phyloP scores from a whole-genome alignment of 2,113 vertebrate species.

The Dolichotis patagonum region DNA sequence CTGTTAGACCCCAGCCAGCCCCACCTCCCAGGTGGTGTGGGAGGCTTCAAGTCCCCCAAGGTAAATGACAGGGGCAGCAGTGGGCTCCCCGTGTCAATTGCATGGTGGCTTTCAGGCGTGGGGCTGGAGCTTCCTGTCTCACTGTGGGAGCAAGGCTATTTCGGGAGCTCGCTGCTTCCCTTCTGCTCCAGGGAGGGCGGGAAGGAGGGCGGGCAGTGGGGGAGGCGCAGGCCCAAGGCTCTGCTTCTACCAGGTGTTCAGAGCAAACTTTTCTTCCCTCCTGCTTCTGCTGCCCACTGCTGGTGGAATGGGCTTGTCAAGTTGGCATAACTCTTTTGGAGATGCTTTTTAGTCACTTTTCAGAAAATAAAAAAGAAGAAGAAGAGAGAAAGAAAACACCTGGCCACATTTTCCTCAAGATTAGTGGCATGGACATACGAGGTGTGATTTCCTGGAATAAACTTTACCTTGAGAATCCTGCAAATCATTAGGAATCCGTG shows the following conservation, averaged over 20 bases:
- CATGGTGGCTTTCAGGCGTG: not conserved
- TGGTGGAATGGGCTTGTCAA: slow-evolving; percentile 9
- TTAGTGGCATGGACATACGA: not conserved
- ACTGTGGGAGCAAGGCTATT: slow-evolving; percentile 31
- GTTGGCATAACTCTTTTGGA: not conserved
- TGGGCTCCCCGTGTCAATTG: not conserved
- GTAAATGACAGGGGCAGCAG: not conserved
- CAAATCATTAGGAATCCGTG: not conserved
- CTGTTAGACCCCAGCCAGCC: not conserved
- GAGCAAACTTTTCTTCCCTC: not conserved
- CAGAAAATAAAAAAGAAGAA: not conserved
- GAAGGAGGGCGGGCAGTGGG: slow-evolving; percentile 5
- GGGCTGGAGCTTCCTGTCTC: slow-evolving; percentile 54
- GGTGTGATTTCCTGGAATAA: not conserved
- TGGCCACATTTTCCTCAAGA: not conserved
- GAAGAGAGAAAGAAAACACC: not conserved
- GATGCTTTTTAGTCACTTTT: not conserved
- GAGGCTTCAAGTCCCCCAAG: not conserved
- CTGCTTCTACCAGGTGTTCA: slow-evolving; percentile 29
- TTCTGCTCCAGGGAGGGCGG: not conserved
- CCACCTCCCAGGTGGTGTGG: not conserved
- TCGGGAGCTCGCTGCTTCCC: not conserved
- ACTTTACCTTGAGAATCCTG: not conserved
- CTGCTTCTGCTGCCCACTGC: slow-evolving; percentile 72
- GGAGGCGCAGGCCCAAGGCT: not conserved